These are phyloP conservation scores for Caenorhabditis imperialis DNA, from an alignment of 2,888 invertebrate genomes.

Conservation along the genomic window DNA sequence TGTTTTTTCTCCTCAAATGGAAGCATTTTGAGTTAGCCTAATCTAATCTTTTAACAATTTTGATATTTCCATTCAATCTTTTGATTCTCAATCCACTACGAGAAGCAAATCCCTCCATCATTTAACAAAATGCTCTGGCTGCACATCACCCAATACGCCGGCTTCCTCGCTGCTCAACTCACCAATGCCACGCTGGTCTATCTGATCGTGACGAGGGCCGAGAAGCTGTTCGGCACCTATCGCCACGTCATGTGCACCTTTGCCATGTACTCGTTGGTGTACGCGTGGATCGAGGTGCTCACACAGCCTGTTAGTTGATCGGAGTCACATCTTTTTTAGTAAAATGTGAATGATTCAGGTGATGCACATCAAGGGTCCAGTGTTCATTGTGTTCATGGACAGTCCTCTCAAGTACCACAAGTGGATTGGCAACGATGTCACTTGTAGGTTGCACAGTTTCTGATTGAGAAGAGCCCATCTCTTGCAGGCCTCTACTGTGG, in stretches of 20 bases:
- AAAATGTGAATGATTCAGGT: slow-evolving; percentile 11
- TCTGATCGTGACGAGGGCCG: slow-evolving; percentile 25
- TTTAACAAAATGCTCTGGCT: slow-evolving; percentile 27
- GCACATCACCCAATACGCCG: slow-evolving; percentile 32
- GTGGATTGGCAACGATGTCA: slow-evolving; percentile 30
- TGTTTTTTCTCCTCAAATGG: no score
- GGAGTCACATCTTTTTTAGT: not conserved
- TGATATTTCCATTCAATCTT: no score
- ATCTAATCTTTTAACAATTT: no score
- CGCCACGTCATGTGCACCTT: slow-evolving; percentile 38
- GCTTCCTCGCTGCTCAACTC: slow-evolving; percentile 21
- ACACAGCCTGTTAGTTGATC: slow-evolving; percentile 21
- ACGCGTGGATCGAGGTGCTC: slow-evolving; percentile 32
- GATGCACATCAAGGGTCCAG: slow-evolving; percentile 42
- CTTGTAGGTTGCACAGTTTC: slow-evolving; percentile 15
- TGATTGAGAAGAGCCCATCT: no score
- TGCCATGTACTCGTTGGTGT: slow-evolving; percentile 29
- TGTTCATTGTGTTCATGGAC: slow-evolving; percentile 34
- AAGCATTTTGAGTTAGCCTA: no score
- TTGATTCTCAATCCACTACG: no score
- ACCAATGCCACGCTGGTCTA: slow-evolving; percentile 20
- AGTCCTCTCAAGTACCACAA: slow-evolving; percentile 27
- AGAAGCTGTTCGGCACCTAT: slow-evolving; percentile 31
- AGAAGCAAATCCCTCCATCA: no score
- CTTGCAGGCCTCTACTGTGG: slow-evolving; percentile 36